phyloP scores from a whole-genome alignment of 2,888 invertebrate species.

The Eurytoma adleriae region DNA sequence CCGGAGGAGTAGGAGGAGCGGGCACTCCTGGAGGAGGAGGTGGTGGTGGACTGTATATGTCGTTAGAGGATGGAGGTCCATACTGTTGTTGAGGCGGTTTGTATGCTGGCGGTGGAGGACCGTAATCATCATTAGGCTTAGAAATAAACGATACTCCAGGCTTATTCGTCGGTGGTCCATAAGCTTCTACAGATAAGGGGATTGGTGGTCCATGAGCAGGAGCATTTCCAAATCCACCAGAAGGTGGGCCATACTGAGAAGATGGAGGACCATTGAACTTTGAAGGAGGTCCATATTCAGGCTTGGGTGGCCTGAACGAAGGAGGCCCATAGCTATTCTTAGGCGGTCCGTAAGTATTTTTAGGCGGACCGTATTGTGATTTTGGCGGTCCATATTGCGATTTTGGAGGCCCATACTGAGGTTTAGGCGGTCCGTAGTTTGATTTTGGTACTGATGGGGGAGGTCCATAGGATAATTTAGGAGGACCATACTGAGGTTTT shows the following conservation, averaged over 20 bases:
- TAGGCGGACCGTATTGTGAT: constrained; percentile 61
- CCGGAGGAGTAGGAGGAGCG: constrained; percentile 86
- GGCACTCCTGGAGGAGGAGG: constrained; percentile 84
- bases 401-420: constrained; percentile 69
- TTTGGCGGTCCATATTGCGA: constrained; percentile 66
- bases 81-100: constrained; percentile 65
- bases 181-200: constrained; percentile 70
- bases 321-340: constrained; percentile 75
- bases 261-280: constrained; percentile 75
- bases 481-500: constrained; percentile 65
- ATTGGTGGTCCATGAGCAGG: constrained; percentile 66
- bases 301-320: constrained; percentile 49
- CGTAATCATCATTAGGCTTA: constrained; percentile 66
- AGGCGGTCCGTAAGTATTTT: constrained; percentile 65
- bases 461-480: constrained; percentile 63
- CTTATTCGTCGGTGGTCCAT: constrained; percentile 69
- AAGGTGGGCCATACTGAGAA: constrained; percentile 63
- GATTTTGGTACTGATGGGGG: constrained; percentile 63
- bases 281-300: constrained; percentile 60
- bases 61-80: constrained; percentile 73
- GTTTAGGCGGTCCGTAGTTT: constrained; percentile 77
- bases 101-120: constrained; percentile 59
- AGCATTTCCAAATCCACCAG: constrained; percentile 49
- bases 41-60: constrained; percentile 80
- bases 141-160: constrained; percentile 58